Base-by-base conservation (phyloP, 2,113 vertebrate genomes). In the Solea solea region DNA sequence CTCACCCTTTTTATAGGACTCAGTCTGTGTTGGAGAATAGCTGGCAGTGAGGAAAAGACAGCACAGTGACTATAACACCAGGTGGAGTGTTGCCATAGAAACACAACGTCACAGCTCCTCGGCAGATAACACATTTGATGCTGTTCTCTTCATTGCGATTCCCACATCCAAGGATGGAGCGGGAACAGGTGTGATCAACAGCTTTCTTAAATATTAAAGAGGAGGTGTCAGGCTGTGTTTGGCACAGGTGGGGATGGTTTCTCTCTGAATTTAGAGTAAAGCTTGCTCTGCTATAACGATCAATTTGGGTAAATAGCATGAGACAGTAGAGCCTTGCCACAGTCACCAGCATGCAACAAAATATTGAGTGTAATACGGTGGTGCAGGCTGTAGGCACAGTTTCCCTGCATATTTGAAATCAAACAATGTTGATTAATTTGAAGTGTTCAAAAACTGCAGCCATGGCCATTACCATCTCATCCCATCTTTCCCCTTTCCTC, bases 41-140 rank as follows among this genome's bases (percentile, higher is more conserved):
- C 77, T 77, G 74, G 59, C 64, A 72, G 51, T 40, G 61, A 56
- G 78, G 60, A 80, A 81, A 86, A 81, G 54, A 68, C 74, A 74
- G 70, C 77, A 82, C 82, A 88, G 85, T 76, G 82, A 89, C 72
- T 76, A 78, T 81, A 91, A 82, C 78, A 80, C 72, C 41, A 84
- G 91, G 87, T 83, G 83, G 83, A 83, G 86, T 72, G 92, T 93
- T 92, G 86, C 87, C 90, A 91, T 93, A 84, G 92, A 88, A 88
- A 94, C 81, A 7, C 78, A 70, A 78, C 83, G 69, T 91, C 90
- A 88, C 84, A 81, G 87, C 86, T 87, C 75, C 63, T 54, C 65
- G 84, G 90, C 89, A 82, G 87, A 92, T 91, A 89, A 85, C 86
- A 81, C 85, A 88, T 91, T 89, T 78, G 51, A 81, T 67, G 76